These are phyloP conservation scores for Heteromyza rotundicornis DNA, from an alignment of 2,888 invertebrate species.

Conservation along the genomic window DNA sequence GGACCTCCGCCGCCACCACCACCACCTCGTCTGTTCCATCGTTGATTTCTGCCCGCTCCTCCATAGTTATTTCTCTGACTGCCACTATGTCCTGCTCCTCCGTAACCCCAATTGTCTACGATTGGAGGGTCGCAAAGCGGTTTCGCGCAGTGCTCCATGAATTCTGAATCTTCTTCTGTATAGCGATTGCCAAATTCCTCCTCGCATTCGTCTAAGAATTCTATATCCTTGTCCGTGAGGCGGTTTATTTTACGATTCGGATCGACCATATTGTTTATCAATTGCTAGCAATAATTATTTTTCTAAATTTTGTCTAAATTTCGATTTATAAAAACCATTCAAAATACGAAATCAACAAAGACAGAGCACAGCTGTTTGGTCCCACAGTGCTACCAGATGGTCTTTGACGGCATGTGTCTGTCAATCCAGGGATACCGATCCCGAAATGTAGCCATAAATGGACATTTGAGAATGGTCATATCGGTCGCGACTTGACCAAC, in stretches of 20 bases:
- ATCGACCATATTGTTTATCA: conserved; percentile 63
- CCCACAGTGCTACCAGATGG: no score
- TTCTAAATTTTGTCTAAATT: no score
- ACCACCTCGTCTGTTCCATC: conserved; percentile 33
- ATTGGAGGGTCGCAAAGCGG: conserved; percentile 67
- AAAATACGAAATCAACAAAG: no score
- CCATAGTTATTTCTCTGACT: conserved; percentile 32
- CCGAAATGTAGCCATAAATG: no score
- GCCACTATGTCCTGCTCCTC: conserved; percentile 31
- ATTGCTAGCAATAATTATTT: no score
- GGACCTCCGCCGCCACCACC: conserved; percentile 30
- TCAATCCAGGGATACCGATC: no score
- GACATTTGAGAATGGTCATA: no score
- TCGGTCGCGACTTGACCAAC: no score
- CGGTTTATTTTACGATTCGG: conserved; percentile 63
- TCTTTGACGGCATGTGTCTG: no score
- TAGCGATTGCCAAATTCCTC: conserved; percentile 69
- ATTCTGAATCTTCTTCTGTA: conserved; percentile 70
- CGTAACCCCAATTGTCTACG: conserved; percentile 65
- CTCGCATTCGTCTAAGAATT: conserved; percentile 70
- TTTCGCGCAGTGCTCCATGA: conserved; percentile 63
- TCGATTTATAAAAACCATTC: no score
- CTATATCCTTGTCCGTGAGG: conserved; percentile 67
- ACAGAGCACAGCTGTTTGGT: no score
- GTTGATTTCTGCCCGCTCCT: conserved; percentile 27